Base-by-base conservation (phyloP, 2,888 invertebrate species). In the Auanema sp. region DNA sequence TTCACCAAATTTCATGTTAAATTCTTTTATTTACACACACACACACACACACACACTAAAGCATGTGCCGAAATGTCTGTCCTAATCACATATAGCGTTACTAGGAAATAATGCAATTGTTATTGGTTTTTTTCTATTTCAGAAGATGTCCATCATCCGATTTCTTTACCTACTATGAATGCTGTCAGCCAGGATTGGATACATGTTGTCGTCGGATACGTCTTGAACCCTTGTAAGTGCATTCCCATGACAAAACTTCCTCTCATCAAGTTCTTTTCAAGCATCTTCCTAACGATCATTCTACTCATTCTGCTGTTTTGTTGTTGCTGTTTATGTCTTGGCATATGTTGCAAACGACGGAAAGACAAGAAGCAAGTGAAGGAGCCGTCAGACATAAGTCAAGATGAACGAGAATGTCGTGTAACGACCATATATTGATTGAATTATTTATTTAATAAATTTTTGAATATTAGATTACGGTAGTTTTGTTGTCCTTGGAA, bases 131-230 rank as follows among this genome's bases (percentile, higher is more conserved):
- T 33, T 47, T 47, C 18, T 47, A 5, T 62, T 69, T 49, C 56
- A 71, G 71, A 42, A 60, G 69, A 44, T 72, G 71, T 62, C 71
- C 71, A 5, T 61, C 69, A 1, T 55, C 66, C 4, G 65, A 66
- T 10, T 72, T 69, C 21, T 67, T 72, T 54, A 62, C 65, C 18
- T 69, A 65, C 56, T 69, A 72, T 40, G 71, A 72, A 23, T 72
- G 71, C 57, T 72, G 71, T 43, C 69, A 69, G 23, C 64, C 65
- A 24, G 65, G 65, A 43, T 51, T 65, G 16, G 71, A 66, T 25
- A 62, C 65, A 44, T 72, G 71, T 53, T 72, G 71, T 25, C 66
- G 65, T 59, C 25, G 65, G 40, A 57, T 67, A 25, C 54, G 71
- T 14, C 60, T 54, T 33, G 71, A 72, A 49, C 69, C 69, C 12